Conservation (phyloP, 2,113 vertebrate species). For the Morone saxatilis region DNA sequence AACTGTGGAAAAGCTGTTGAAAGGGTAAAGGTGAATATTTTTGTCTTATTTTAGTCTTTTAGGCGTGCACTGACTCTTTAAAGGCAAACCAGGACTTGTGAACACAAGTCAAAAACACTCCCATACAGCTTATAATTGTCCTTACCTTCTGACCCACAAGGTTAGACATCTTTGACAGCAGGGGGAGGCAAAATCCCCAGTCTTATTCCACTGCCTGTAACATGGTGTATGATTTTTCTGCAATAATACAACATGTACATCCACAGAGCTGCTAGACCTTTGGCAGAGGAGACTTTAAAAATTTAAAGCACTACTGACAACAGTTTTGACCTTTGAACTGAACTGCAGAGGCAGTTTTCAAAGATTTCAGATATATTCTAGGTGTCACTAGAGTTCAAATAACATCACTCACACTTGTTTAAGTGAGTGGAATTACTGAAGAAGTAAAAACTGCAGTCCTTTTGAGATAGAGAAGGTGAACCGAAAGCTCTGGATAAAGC, state of each 20-base stretch:
- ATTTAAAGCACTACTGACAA: neutral
- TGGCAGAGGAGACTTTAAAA: neutral
- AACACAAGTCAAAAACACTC: neutral
- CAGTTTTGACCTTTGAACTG: neutral
- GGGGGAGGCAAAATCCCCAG: neutral
- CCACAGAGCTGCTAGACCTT: neutral
- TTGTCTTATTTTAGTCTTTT: neutral
- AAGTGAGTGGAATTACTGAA: neutral
- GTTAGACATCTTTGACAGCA: neutral
- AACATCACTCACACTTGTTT: neutral
- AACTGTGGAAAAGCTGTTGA: neutral
- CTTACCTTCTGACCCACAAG: neutral
- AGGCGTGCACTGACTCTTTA: neutral
- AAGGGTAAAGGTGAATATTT: neutral
- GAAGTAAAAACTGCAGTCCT: neutral
- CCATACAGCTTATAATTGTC: neutral
- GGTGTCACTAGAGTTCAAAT: neutral
- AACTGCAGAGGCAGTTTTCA: neutral
- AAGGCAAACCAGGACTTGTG: neutral
- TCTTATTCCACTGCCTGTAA: neutral
- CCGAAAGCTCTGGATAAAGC: neutral
- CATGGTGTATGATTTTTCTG: neutral
- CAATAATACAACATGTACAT: neutral
- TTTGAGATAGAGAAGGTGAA: neutral
- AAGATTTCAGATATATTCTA: neutral